Evolutionary conservation across 2,113 vertebrate species (phyloP).

Genomic region (Mobula hypostoma): DNA sequence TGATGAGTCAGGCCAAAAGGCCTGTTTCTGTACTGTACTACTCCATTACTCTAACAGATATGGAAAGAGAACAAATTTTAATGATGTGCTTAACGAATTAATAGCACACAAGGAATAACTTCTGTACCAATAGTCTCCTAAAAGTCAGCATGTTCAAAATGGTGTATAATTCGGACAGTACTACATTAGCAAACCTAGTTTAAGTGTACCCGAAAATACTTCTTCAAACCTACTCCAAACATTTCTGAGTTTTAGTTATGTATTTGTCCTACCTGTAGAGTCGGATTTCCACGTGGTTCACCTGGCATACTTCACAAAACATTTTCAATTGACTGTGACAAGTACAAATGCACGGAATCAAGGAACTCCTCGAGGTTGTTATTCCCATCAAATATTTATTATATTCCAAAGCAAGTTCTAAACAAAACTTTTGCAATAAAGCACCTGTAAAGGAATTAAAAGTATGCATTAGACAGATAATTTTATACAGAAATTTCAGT

Average conservation of each 20-base stretch:
- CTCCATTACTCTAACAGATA: too few species aligned
- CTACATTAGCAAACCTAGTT: neutral
- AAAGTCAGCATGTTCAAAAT: neutral
- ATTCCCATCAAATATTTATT: slow-evolving; percentile 47
- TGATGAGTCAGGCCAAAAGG: too few species aligned
- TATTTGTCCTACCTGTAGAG: slow-evolving; percentile 47
- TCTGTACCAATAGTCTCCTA: too few species aligned
- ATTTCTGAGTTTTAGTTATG: neutral
- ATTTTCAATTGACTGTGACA: slow-evolving; percentile 41
- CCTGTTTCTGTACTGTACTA: too few species aligned
- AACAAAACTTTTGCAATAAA: slow-evolving; percentile 50
- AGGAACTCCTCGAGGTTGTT: accelerated
- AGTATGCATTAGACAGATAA: neutral
- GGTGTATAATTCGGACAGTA: neutral
- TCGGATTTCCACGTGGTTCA: neutral
- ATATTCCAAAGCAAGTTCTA: slow-evolving; percentile 50
- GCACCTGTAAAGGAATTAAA: slow-evolving; percentile 45
- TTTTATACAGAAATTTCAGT: neutral
- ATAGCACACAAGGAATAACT: too few species aligned
- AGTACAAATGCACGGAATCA: neutral
- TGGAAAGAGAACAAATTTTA: too few species aligned
- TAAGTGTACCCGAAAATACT: too few species aligned
- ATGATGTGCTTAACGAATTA: too few species aligned
- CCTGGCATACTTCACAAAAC: slow-evolving; percentile 45
- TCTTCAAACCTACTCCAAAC: neutral